Evolutionary conservation across 2,113 vertebrate genomes (phyloP), one percentile per base, ranked within the genome.

Genomic region (Datnioides undecimradiatus): DNA sequence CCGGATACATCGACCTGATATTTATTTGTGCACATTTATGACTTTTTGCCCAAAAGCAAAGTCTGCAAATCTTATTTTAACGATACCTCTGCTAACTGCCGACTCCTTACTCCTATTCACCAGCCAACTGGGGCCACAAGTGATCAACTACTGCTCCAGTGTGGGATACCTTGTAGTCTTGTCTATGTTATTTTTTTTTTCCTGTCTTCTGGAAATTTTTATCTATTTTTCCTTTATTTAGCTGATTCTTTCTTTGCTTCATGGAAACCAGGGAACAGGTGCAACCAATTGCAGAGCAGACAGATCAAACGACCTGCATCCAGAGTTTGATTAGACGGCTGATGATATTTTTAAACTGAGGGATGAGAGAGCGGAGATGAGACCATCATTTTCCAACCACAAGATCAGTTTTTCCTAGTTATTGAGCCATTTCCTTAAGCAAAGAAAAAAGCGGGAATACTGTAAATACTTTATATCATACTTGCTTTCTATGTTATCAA

Each of bases 401-500:
- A 9, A 14, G 17, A 13, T 63, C 43, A 10, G n/a, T 21, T 51
- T 33, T 29, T 64, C 45, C 34, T 73, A 45, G 27, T 17, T 79
- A 40, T 4, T 25, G 27, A 78, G 55, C n/a, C 49, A 66, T 76
- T 46, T 69, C 48, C 58, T 76, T 59, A 41, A 79, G 54, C 64
- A 48, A 55, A 81, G 27, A 60, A 70, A 60, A 70, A 62, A 41
- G 12, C 10, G n/a, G 55, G 10, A 82, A 87, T 78, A 85, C 79
- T 91, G 80, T 55, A 52, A 82, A 84, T 82, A 81, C 25, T 78
- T 74, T 63, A 65, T 43, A 59, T 69, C 45, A 73, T 64, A 74
- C 69, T 73, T 79, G 31, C 54, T 59, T 79, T 80, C 60, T 76
- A 71, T 82, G 43, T 73, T 71, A 82, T 77, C 70, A 71, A 89